Evolutionary conservation across 2,113 vertebrate genomes (phyloP).

Genomic region (Xiphophorus maculatus): DNA sequence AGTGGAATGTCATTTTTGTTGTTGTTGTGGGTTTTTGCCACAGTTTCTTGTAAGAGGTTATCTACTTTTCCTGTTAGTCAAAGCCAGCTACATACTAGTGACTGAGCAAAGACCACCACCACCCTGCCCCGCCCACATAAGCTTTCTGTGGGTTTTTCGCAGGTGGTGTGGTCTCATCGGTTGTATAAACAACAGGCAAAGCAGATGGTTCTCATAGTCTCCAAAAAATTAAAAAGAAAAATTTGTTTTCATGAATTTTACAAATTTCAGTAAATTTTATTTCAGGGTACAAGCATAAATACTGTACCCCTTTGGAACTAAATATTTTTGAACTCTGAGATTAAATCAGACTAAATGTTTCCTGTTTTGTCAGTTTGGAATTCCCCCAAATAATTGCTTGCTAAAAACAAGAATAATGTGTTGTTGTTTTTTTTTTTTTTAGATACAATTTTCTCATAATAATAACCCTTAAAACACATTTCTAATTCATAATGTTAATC

Average conservation of each 20-base stretch:
- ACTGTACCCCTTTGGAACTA: neutral
- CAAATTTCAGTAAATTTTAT: neutral
- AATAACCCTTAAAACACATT: neutral
- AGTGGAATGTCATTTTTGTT: conserved; percentile 2
- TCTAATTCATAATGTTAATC: neutral
- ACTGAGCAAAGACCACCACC: conserved; percentile 27
- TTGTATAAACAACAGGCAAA: neutral
- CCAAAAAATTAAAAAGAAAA: neutral
- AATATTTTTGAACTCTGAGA: neutral
- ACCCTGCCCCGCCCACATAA: neutral
- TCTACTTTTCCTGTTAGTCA: conserved; percentile 41
- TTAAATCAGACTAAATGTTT: neutral
- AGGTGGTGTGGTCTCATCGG: conserved; percentile 17
- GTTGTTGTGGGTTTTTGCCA: neutral
- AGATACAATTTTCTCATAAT: neutral
- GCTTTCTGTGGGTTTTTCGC: conserved; percentile 11
- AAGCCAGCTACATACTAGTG: neutral
- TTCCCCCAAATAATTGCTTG: too few species aligned
- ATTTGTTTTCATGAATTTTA: neutral
- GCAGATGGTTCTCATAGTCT: conserved; percentile 3
- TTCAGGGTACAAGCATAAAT: neutral
- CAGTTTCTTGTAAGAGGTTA: conserved; percentile 35
- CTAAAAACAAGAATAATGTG: too few species aligned
- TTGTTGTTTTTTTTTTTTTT: neutral
- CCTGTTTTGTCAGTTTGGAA: neutral